phyloP scores from a whole-genome alignment of 2,113 vertebrate species.

The Parus major region DNA sequence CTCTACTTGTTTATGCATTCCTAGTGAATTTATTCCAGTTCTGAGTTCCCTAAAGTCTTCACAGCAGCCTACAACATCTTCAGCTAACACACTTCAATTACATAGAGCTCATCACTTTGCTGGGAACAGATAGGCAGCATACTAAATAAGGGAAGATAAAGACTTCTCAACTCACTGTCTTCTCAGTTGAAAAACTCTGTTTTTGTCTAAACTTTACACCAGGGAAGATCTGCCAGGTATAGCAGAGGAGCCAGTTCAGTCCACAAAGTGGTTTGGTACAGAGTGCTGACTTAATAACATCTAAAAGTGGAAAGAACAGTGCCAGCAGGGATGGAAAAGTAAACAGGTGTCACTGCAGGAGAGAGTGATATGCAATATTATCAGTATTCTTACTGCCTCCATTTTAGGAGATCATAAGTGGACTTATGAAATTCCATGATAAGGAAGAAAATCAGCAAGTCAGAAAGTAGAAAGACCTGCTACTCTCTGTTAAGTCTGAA shows the following conservation, averaged over 20 bases:
- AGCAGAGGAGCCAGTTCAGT: constrained; percentile 30
- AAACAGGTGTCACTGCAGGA: constrained; percentile 37
- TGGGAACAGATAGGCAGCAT: background rate
- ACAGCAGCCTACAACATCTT: background rate
- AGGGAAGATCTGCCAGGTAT: background rate
- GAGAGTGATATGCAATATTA: background rate
- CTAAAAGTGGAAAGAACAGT: constrained; percentile 48
- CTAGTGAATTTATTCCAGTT: background rate
- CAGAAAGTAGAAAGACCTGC: background rate
- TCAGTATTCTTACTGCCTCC: background rate
- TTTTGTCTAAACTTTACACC: background rate
- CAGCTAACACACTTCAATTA: background rate
- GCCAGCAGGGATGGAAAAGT: constrained; percentile 35
- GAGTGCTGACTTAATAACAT: constrained; percentile 42
- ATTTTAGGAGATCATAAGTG: background rate
- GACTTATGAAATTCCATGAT: background rate
- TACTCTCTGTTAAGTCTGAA: background rate
- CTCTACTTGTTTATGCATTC: background rate
- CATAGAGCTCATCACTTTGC: background rate
- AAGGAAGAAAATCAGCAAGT: constrained; percentile 11
- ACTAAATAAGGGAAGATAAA: background rate
- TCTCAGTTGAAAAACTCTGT: background rate
- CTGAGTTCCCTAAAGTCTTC: background rate
- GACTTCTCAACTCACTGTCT: background rate
- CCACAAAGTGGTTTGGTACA: background rate